phyloP scores from a whole-genome alignment of 2,113 vertebrate genomes.

The Brevimyrus niger region DNA sequence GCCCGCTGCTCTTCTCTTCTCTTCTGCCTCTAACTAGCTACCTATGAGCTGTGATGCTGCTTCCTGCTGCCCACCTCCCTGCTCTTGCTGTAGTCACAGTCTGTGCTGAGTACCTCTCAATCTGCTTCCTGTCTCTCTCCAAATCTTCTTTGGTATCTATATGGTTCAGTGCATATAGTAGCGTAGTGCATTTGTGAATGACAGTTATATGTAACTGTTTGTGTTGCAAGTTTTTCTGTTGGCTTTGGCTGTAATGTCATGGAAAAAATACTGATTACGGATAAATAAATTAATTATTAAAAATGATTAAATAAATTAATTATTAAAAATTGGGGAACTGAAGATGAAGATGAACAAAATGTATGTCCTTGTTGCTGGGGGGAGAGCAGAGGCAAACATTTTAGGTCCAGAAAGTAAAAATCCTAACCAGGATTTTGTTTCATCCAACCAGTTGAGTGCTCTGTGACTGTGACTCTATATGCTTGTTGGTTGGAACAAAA shows the following conservation, averaged over 20 bases:
- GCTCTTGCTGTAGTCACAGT: background rate
- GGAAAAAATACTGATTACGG: background rate
- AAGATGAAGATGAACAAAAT: background rate
- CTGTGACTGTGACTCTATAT: no score
- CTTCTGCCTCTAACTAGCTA: background rate
- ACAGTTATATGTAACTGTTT: background rate
- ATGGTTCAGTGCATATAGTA: background rate
- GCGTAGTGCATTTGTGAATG: background rate
- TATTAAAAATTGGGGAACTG: no score
- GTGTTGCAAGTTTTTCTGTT: background rate
- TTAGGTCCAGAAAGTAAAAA: background rate
- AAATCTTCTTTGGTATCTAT: background rate
- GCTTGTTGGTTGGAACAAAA: no score
- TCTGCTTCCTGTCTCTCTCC: background rate
- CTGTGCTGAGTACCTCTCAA: background rate
- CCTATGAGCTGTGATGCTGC: background rate
- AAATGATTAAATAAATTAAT: no score
- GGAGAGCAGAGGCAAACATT: background rate
- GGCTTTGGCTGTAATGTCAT: background rate
- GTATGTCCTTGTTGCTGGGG: background rate
- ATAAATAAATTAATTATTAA: no score
- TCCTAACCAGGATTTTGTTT: no score
- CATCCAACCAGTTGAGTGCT: no score
- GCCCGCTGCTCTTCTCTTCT: background rate
- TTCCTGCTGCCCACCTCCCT: conserved; percentile 16